Evolutionary conservation across 2,888 invertebrate genomes (phyloP), one percentile per base, ranked within the genome.

Genomic region (Camptogramma bilineatum): DNA sequence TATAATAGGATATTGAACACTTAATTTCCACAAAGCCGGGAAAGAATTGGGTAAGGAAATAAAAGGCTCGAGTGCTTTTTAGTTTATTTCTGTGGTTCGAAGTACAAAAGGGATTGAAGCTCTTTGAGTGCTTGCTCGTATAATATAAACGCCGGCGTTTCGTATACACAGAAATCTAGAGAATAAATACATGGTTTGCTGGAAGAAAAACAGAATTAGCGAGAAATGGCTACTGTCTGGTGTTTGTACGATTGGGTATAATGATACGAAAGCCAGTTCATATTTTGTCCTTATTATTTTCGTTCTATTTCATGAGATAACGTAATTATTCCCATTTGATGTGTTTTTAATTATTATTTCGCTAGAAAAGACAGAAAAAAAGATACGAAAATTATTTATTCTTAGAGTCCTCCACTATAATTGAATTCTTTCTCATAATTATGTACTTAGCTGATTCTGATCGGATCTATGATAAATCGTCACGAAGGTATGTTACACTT

Each of bases 81-180:
- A 82, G 78, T 80, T 58, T 79, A 82, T 83, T 83, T 90, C 83
- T 86, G 81, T 79, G 64, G 70, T 66, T 62, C 53, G 58, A 74
- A 73, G 79, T 73, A 87, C 86, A 88, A 88, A 84, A 75, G 79
- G 77, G 76, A 75, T 76, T 78, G 76, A 80, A 81, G 81, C 65
- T 73, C 73, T 73, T 80, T 77, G 80, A 74, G 76, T 62, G 76
- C 70, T 70, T 74, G 75, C 76, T 81, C 83, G 86, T 85, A 82
- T 82, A 75, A 82, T 76, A 70, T 82, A 86, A 87, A 89, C 89
- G 89, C 90, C 90, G 88, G 90, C 90, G 91, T 86, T 73, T 71
- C 62, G 56, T 68, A 68, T 64, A 55, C 53, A 65, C 46, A 64
- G 52, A 63, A 62, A 59, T 61, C 42, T 53, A 50, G 42, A 55